Evolutionary conservation across 1,140 invertebrate genomes (phyloP).

Genomic region (Pachyrhynchus sulphureomaculatus): DNA sequence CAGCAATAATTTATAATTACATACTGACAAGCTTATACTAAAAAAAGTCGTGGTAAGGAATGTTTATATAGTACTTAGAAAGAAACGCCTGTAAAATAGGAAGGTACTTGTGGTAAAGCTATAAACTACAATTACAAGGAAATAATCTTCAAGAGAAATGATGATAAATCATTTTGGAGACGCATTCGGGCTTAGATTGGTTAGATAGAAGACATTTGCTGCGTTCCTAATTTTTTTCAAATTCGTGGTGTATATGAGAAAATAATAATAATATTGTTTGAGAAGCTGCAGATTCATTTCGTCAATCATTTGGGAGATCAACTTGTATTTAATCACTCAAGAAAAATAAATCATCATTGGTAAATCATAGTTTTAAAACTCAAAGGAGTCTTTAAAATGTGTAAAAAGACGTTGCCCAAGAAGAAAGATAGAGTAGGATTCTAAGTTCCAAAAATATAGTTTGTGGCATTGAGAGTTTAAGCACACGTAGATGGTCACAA

Average conservation of each 20-base stretch:
- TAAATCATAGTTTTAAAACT: too few relatives aligned
- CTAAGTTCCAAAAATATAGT: too few relatives aligned
- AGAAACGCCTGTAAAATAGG: conserved; percentile 1
- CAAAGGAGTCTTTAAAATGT: too few relatives aligned
- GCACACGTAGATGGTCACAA: too few relatives aligned
- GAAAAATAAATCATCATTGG: too few relatives aligned
- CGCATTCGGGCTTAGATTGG: conserved; percentile 3
- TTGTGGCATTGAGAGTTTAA: too few relatives aligned
- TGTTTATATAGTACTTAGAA: conserved; percentile 6
- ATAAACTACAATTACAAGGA: conserved; percentile 29
- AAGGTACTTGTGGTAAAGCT: neutral
- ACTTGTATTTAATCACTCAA: too few relatives aligned
- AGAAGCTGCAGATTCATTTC: too few relatives aligned
- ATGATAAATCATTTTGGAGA: conserved; percentile 18
- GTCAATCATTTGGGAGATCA: too few relatives aligned
- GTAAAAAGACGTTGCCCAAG: too few relatives aligned
- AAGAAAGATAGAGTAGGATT: too few relatives aligned
- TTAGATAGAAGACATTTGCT: conserved; percentile 1
- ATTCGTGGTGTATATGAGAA: neutral
- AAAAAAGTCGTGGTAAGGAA: neutral
- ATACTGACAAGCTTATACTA: neutral
- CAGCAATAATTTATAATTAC: neutral
- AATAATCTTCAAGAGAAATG: conserved; percentile 20
- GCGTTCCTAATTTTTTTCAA: neutral
- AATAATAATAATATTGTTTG: too few relatives aligned